Evolutionary conservation across 1,140 invertebrate genomes (phyloP).

Genomic region (Coenobita brevimanus): DNA sequence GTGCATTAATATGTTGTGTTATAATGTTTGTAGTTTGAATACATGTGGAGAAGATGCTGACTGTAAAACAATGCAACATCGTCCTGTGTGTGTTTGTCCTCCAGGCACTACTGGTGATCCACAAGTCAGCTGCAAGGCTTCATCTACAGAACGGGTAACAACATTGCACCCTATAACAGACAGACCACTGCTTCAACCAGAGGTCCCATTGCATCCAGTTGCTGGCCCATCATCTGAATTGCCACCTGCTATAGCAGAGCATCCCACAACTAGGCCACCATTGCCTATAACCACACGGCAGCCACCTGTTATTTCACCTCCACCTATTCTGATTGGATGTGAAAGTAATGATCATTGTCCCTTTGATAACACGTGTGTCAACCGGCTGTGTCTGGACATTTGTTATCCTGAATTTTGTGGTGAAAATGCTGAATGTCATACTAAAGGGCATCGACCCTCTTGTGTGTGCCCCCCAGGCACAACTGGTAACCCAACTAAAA

Average conservation of each 20-base stretch:
- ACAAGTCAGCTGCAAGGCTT: slow-evolving; percentile 78
- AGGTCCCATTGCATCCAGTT: too few relatives aligned
- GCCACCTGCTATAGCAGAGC: slow-evolving; percentile 36
- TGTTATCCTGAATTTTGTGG: slow-evolving; percentile 76
- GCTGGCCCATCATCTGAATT: slow-evolving; percentile 29
- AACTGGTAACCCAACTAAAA: slow-evolving; percentile 75
- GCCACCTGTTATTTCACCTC: slow-evolving; percentile 85
- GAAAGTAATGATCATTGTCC: slow-evolving; percentile 91
- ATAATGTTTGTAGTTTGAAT: slow-evolving; percentile 33
- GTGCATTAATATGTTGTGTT: slow-evolving; percentile 41
- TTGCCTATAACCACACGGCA: slow-evolving; percentile 80
- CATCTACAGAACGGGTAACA: slow-evolving; percentile 75
- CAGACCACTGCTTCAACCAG: too few relatives aligned
- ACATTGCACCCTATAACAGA: too few relatives aligned
- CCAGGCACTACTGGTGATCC: slow-evolving; percentile 88
- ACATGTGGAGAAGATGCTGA: slow-evolving; percentile 76
- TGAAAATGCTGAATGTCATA: slow-evolving; percentile 70
- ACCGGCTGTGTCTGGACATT: slow-evolving; percentile 90
- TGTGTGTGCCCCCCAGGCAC: slow-evolving; percentile 71
- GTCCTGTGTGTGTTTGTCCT: slow-evolving; percentile 74
- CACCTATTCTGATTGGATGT: slow-evolving; percentile 82
- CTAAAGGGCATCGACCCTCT: slow-evolving; percentile 70
- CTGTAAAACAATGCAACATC: slow-evolving; percentile 84
- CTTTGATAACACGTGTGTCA: slow-evolving; percentile 86
- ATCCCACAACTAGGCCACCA: slow-evolving; percentile 70